phyloP scores from a whole-genome alignment of 2,113 vertebrate genomes.

The Gopherus flavomarginatus region DNA sequence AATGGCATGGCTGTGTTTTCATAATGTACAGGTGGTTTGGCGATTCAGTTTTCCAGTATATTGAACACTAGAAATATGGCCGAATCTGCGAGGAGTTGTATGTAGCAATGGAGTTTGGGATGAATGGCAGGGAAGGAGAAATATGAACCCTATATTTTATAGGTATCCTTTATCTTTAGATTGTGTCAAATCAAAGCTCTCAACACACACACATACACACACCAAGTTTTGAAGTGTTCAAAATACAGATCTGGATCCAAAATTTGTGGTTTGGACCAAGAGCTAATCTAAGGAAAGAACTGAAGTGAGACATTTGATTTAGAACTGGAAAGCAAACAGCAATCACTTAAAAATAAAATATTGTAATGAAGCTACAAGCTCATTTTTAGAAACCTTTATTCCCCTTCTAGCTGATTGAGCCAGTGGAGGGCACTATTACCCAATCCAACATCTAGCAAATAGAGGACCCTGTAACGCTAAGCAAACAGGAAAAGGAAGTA shows the following conservation, averaged over 20 bases:
- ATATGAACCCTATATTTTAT: background rate
- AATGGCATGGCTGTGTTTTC: background rate
- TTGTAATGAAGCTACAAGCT: background rate
- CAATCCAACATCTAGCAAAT: accelerated
- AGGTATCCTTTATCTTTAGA: background rate
- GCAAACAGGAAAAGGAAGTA: background rate
- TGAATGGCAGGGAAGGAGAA: background rate
- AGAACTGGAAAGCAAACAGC: background rate
- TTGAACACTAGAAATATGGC: background rate
- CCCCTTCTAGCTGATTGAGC: background rate
- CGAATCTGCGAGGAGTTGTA: background rate
- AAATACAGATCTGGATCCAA: background rate
- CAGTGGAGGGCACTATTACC: background rate
- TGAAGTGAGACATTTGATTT: background rate
- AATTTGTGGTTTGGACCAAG: background rate
- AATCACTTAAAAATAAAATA: background rate
- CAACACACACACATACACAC: background rate
- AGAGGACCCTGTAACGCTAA: accelerated
- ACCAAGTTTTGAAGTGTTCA: background rate
- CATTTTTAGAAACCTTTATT: background rate
- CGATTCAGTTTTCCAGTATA: slow-evolving; percentile 1
- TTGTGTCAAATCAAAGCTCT: background rate
- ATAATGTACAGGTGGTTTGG: background rate
- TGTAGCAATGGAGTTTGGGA: accelerated
- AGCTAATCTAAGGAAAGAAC: background rate